Percentiles rank a stretch among this genome's conserved stretches.
Conservation (phyloP, 2,888 invertebrate species). For the Eudemis profundana region DNA sequence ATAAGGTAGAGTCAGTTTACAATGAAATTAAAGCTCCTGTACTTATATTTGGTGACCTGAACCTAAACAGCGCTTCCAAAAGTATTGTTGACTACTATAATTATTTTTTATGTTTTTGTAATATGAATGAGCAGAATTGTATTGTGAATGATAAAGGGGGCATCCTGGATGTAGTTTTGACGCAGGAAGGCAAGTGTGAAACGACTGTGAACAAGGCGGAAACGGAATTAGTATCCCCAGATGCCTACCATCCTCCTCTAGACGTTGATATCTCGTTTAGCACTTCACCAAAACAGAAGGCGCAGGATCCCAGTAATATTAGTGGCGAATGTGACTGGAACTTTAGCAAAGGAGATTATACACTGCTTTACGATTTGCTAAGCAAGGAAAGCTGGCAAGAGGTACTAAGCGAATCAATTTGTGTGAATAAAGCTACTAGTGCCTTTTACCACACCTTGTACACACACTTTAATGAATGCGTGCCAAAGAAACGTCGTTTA, state of each 20-base stretch:
- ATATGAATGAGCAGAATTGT: no score
- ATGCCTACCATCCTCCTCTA: neutral
- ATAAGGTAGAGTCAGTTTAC: constrained; percentile 9
- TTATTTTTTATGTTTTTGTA: constrained; percentile 9
- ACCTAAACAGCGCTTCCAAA: constrained; percentile 7
- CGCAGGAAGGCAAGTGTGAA: neutral
- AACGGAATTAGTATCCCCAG: neutral
- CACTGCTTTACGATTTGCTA: constrained; percentile 3
- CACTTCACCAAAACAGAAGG: no score
- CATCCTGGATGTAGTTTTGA: constrained; percentile 6
- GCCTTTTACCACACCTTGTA: constrained; percentile 1
- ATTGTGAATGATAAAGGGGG: constrained; percentile 1
- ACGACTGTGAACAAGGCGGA: neutral
- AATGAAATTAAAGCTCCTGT: constrained; percentile 1
- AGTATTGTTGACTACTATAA: constrained; percentile 16
- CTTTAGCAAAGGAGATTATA: neutral
- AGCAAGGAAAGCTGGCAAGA: neutral
- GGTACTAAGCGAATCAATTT: neutral
- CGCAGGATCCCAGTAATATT: no score
- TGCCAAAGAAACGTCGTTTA: constrained; percentile 3
- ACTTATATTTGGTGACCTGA: constrained; percentile 16
- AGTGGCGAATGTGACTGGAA: no score
- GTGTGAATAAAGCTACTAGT: neutral
- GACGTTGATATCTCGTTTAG: constrained; percentile 1
- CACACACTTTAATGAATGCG: constrained; percentile 4